phyloP scores from a whole-genome alignment of 1,140 invertebrate genomes.

The Cotesia typhae region DNA sequence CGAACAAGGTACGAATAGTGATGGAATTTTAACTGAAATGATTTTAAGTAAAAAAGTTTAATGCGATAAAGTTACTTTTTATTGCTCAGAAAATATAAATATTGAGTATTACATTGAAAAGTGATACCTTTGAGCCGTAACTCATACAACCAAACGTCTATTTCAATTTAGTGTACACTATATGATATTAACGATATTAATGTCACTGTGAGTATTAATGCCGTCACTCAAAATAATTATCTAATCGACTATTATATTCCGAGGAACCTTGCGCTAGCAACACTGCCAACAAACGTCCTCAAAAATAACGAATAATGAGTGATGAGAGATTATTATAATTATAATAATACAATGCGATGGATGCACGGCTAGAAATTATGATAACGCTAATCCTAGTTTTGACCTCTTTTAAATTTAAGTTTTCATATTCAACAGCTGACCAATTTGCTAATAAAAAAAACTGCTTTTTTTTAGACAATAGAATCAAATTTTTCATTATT shows the following conservation, averaged over 20 bases:
- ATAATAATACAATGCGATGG: too few species aligned
- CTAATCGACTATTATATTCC: constrained; percentile 46
- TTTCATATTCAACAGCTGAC: too few species aligned
- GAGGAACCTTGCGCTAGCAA: constrained; percentile 9
- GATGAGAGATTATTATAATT: neutral
- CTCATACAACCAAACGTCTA: constrained; percentile 26
- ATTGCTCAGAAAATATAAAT: too few species aligned
- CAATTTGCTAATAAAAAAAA: too few species aligned
- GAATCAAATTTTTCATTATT: neutral
- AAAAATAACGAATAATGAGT: constrained; percentile 4
- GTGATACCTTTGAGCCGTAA: too few species aligned
- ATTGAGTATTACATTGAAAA: too few species aligned
- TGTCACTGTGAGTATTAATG: constrained; percentile 47
- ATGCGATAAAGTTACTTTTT: too few species aligned
- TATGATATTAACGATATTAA: neutral
- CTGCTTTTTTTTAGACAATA: neutral
- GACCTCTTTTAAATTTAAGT: too few species aligned
- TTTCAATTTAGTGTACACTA: constrained; percentile 46
- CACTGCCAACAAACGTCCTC: neutral
- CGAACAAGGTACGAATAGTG: constrained; percentile 11
- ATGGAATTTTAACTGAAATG: neutral
- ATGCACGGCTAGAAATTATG: too few species aligned
- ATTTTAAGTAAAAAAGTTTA: neutral
- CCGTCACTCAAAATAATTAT: constrained; percentile 55
- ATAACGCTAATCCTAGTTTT: too few species aligned